phyloP scores from a whole-genome alignment of 2,888 invertebrate species.

The Pyrrhia umbra region DNA sequence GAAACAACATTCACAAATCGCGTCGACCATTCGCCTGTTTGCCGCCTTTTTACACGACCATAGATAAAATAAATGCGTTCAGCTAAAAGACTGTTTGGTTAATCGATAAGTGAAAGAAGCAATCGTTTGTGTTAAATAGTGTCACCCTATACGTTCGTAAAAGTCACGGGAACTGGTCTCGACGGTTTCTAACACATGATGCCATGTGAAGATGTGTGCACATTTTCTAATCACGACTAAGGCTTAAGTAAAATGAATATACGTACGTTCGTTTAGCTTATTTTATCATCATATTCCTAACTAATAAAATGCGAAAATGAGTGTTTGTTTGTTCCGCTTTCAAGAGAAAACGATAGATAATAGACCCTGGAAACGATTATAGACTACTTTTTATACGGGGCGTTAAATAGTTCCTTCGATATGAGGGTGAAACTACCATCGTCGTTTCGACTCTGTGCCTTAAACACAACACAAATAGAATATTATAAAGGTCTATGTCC shows the following conservation, averaged over 20 bases:
- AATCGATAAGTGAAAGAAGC: conserved; percentile 11
- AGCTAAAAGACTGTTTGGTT: background rate
- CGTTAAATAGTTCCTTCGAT: no score
- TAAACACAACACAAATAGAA: no score
- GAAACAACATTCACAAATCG: background rate
- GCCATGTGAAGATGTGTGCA: conserved; percentile 22
- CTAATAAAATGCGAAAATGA: no score
- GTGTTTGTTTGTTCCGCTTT: no score
- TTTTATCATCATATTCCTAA: no score
- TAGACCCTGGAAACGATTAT: no score
- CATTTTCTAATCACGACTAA: conserved; percentile 31
- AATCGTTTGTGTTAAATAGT: conserved; percentile 3
- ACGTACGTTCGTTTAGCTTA: no score
- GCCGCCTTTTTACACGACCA: background rate
- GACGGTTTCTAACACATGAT: conserved; percentile 67
- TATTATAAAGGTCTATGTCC: no score
- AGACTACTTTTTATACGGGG: no score
- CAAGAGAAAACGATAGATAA: no score
- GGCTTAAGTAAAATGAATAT: background rate
- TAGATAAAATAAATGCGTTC: background rate
- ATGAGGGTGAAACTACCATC: no score
- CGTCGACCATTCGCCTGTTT: background rate
- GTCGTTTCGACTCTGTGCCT: no score
- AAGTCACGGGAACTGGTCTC: conserved; percentile 61
- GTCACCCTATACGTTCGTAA: conserved; percentile 10